phyloP scores from a whole-genome alignment of 2,888 invertebrate species.

The Agrilus cyanescens region DNA sequence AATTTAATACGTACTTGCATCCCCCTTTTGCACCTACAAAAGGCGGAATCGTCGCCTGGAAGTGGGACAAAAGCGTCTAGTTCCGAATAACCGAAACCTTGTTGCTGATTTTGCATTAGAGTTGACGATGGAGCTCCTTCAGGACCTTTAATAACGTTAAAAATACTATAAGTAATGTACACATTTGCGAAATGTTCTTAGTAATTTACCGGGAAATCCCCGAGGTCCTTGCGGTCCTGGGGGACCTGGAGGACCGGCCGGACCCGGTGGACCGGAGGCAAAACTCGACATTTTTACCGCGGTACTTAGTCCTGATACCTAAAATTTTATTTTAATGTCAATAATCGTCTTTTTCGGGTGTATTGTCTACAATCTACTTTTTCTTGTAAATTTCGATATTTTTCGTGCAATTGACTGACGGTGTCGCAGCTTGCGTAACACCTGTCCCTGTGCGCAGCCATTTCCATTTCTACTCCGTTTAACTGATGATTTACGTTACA shows the following conservation, averaged over 20 bases:
- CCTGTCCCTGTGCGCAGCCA: constrained; percentile 38
- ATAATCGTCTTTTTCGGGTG: neutral
- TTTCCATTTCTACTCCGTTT: constrained; percentile 12
- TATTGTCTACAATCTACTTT: constrained; percentile 25
- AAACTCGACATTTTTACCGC: constrained; percentile 40
- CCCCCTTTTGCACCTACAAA: constrained; percentile 54
- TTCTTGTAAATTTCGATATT: constrained; percentile 42
- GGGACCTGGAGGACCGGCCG: constrained; percentile 37
- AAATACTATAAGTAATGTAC: neutral
- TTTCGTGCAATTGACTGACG: constrained; percentile 45
- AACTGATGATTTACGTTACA: constrained; percentile 32
- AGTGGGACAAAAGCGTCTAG: constrained; percentile 49
- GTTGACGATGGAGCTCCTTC: constrained; percentile 19
- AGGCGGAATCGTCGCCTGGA: constrained; percentile 38
- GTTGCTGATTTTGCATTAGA: constrained; percentile 26
- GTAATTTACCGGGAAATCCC: constrained; percentile 35
- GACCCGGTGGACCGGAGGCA: constrained; percentile 42
- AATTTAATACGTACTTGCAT: constrained; percentile 40
- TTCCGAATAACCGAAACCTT: constrained; percentile 42
- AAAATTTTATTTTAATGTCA: constrained; percentile 13
- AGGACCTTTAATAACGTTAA: constrained; percentile 12
- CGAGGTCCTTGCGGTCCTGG: constrained; percentile 35
- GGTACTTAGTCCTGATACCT: constrained; percentile 41
- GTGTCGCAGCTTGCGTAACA: constrained; percentile 53
- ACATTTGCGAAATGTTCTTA: neutral